Conservation (phyloP, 2,888 invertebrate species). For the Incurvaria masculella region DNA sequence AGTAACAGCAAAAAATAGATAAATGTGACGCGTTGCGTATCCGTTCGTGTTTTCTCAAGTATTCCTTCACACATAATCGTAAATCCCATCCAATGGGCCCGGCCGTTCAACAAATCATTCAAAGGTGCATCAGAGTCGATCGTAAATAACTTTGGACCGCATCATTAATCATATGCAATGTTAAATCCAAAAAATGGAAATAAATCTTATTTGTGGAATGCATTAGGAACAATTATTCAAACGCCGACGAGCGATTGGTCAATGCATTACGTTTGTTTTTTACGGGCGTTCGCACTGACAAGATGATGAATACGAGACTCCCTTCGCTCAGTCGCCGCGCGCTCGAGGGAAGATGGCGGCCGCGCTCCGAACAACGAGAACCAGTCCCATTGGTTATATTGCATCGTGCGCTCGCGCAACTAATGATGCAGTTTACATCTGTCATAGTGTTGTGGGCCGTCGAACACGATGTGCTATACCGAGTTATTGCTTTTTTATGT, state of each 20-base stretch:
- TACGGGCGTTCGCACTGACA: constrained; percentile 30
- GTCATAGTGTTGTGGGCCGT: constrained; percentile 2
- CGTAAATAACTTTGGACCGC: constrained; percentile 40
- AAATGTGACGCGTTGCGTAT: too few relatives aligned
- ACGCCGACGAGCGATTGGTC: constrained; percentile 41
- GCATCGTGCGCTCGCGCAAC: constrained; percentile 3
- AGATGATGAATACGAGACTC: constrained; percentile 42
- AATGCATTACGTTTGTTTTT: constrained; percentile 32
- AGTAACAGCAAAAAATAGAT: too few relatives aligned
- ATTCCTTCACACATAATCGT: background rate
- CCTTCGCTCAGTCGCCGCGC: constrained; percentile 2
- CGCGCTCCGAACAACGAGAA: background rate
- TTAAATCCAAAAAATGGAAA: background rate
- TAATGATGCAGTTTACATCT: constrained; percentile 4
- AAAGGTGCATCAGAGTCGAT: constrained; percentile 35
- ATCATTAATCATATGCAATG: constrained; percentile 39
- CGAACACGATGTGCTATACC: constrained; percentile 10
- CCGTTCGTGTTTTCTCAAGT: background rate
- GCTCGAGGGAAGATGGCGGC: constrained; percentile 3
- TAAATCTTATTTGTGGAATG: constrained; percentile 35
- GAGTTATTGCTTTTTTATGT: constrained; percentile 30
- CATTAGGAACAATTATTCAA: constrained; percentile 52
- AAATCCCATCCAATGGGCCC: constrained; percentile 1
- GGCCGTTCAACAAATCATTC: constrained; percentile 47
- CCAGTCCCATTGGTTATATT: background rate